Percentiles rank a stretch among this genome's conserved stretches.
phyloP scores from a whole-genome alignment of 2,797 vertebrate species.

The Premnoplex brunnescens region DNA sequence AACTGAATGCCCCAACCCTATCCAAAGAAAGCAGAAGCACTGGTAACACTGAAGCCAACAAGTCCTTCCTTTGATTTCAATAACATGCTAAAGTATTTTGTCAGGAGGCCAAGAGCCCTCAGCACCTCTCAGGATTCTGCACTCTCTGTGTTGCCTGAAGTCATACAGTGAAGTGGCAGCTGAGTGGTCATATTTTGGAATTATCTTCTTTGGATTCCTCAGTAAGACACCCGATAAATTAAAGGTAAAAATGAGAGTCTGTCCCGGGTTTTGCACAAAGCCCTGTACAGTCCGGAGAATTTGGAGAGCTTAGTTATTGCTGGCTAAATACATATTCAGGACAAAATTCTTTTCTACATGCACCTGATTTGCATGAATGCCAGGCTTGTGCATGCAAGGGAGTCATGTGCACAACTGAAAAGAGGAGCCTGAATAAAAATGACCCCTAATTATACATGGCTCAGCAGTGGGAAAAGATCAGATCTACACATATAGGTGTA shows the following conservation, averaged over 20 bases:
- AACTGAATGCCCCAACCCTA: neutral
- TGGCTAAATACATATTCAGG: conserved; percentile 28
- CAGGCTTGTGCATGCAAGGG: neutral
- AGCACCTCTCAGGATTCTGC: neutral
- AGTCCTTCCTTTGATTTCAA: neutral
- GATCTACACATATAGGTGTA: neutral
- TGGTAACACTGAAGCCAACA: neutral
- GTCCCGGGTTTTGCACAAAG: neutral
- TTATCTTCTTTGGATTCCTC: neutral
- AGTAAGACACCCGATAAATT: neutral
- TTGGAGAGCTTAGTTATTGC: conserved; percentile 1
- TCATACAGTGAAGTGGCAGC: neutral
- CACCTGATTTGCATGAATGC: conserved; percentile 58
- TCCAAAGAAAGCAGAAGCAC: neutral
- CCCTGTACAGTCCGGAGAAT: neutral
- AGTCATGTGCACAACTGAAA: neutral
- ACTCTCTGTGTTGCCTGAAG: neutral
- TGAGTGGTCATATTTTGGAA: neutral
- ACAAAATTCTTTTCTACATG: conserved; percentile 16
- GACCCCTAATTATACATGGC: neutral
- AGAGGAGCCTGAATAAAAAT: neutral
- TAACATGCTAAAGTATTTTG: neutral
- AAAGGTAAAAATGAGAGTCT: neutral
- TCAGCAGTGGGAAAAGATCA: neutral
- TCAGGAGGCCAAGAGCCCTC: neutral